Conservation (phyloP, 1,140 invertebrate species). For the Sycophila sp. region DNA sequence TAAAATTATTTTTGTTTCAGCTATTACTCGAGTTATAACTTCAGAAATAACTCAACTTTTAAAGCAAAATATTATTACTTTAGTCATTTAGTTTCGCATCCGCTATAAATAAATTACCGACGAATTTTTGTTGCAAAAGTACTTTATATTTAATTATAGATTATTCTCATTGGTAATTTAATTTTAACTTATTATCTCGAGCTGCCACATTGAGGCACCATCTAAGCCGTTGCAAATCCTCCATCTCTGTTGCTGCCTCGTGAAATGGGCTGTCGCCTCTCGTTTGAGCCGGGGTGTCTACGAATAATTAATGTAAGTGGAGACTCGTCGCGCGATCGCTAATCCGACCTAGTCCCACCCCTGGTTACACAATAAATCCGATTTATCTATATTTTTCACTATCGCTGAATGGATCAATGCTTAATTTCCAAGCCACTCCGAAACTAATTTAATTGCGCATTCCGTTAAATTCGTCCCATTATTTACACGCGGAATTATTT, state of each 20-base stretch:
- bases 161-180: too few species aligned
- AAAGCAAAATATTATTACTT: too few species aligned
- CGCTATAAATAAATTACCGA: too few species aligned
- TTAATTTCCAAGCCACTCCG: neutral
- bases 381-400: neutral
- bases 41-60: too few species aligned
- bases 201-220: conserved; percentile 7
- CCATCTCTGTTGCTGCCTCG: neutral
- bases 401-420: neutral
- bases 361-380: neutral
- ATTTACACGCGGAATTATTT: too few species aligned
- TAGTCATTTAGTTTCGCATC: too few species aligned
- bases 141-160: too few species aligned
- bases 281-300: neutral
- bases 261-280: neutral
- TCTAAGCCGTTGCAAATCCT: conserved; percentile 16
- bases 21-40: too few species aligned
- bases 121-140: too few species aligned
- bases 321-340: neutral
- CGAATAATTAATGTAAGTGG: conserved; percentile 29
- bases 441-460: too few species aligned
- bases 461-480: neutral
- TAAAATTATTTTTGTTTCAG: too few species aligned
- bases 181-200: conserved; percentile 21
- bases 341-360: neutral